Base-by-base conservation (phyloP, 1,140 invertebrate genomes). In the Tachypleus tridentatus region DNA sequence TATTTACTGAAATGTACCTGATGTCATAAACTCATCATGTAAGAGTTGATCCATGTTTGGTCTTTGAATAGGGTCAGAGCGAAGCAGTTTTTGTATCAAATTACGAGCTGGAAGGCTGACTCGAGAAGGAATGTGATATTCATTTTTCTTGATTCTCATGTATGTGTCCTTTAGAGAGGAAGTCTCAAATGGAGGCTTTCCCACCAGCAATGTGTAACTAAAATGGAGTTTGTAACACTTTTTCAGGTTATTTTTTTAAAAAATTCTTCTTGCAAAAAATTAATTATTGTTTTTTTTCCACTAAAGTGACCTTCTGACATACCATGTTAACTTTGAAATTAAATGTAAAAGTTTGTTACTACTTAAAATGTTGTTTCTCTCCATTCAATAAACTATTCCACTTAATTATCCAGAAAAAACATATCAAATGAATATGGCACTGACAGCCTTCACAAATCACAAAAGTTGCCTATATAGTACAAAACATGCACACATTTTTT, bases 181-280 rank as follows among this genome's bases (percentile, higher is more conserved):
- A 0, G 85, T 85, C 71, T 86, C 84, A 77, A 86, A 86, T 7
- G 85, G 85, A n/a, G 85, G 85, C 66, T 80, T 81, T 6, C 85
- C 85, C 65, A 85, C 79, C 5, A 85, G 72, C 56, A 86, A 69
- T 49, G 84, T 86, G 72, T 82, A 86, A 29, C 29, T 29, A 29
- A 29, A 29, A 29, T 29, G 29, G 29, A 29, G 29, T 29, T 29
- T 29, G 29, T 29, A 29, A 29, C 29, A 29, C 29, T 29, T 29
- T 29, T 29, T 29, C 29, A 29, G 29, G 29, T 29, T 29, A 29
- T 29, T 29, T 29, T n/a, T 53, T 81, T 82, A 72, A 50, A 60
- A 58, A 51, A 29, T 10, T 60, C 48, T 57, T 4, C 3, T 54
- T 3, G 4, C 8, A 54, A 9, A 48, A 62, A 49, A 60, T 3